These are phyloP conservation scores for Solenopsis invicta DNA, from an alignment of 1,140 invertebrate genomes.

Conservation along the genomic window DNA sequence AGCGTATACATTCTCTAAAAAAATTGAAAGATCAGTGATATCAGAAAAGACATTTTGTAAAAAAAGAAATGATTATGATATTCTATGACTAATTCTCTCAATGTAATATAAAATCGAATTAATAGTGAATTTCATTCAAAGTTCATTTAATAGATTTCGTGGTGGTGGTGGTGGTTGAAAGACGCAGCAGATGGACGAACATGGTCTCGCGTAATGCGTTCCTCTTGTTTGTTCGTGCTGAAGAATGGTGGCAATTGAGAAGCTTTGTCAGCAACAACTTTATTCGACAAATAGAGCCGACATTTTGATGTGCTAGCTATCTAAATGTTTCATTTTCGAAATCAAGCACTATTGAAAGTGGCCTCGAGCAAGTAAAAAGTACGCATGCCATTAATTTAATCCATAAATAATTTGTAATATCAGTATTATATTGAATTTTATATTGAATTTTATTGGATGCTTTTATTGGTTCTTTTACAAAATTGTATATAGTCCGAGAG, in stretches of 20 bases:
- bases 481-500: conserved; percentile 1
- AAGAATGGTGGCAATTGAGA: conserved; percentile 55
- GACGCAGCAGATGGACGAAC: conserved; percentile 70
- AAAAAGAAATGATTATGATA: background rate
- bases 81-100: background rate
- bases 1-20: background rate
- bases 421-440: background rate
- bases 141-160: conserved; percentile 60
- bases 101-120: conserved; percentile 54
- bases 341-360: background rate
- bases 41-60: background rate
- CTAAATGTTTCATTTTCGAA: conserved; percentile 8
- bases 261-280: conserved; percentile 38
- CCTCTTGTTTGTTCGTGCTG: conserved; percentile 55
- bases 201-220: conserved; percentile 64
- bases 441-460: too few species aligned
- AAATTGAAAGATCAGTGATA: background rate
- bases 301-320: background rate
- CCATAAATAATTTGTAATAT: conserved; percentile 4
- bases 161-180: conserved; percentile 6
- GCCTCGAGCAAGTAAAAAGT: background rate
- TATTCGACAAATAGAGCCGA: conserved; percentile 39
- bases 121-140: conserved; percentile 56
- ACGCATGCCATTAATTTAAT: conserved; percentile 5
- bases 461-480: conserved; percentile 11